Percentiles rank a stretch among this genome's conserved stretches.
phyloP scores from a whole-genome alignment of 1,140 invertebrate species.

The Drosophila mayri region DNA sequence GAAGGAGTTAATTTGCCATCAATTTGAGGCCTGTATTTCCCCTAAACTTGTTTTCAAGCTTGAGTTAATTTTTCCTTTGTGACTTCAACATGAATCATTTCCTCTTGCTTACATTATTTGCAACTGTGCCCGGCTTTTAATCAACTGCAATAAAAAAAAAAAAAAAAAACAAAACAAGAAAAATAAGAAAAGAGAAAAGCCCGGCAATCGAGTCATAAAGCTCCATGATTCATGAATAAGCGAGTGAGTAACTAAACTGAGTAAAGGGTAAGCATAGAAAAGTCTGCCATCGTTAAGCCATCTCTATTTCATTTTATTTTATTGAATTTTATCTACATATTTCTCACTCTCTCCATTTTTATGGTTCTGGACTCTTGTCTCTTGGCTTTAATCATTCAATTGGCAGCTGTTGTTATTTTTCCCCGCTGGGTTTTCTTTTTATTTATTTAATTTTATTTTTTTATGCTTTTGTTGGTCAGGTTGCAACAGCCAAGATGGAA shows the following conservation, averaged over 20 bases:
- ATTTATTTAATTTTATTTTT: background rate
- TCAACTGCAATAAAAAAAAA: constrained; percentile 4
- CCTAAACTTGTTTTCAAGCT: background rate
- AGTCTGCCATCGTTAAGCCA: background rate
- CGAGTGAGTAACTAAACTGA: constrained; percentile 15
- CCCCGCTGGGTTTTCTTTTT: background rate
- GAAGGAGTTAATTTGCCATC: background rate
- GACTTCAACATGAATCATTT: constrained; percentile 6
- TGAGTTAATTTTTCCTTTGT: background rate
- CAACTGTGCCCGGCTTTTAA: background rate
- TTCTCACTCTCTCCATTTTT: constrained; percentile 5
- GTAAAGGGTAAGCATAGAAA: constrained; percentile 4
- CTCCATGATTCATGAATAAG: constrained; percentile 22
- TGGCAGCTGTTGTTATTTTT: constrained; percentile 5
- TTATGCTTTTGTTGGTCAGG: constrained; percentile 6
- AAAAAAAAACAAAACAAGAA: background rate
- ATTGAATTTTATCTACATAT: background rate
- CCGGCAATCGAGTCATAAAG: constrained; percentile 4
- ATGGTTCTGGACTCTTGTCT: constrained; percentile 8
- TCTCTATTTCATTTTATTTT: constrained; percentile 10
- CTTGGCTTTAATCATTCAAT: constrained; percentile 16
- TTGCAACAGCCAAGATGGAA: constrained; percentile 2
- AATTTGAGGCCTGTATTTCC: background rate
- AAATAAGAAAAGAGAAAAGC: constrained; percentile 3
- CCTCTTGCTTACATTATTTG: constrained; percentile 6